These are phyloP conservation scores for Psophia crepitans DNA, from an alignment of 2,113 vertebrate species.

Conservation along the genomic window DNA sequence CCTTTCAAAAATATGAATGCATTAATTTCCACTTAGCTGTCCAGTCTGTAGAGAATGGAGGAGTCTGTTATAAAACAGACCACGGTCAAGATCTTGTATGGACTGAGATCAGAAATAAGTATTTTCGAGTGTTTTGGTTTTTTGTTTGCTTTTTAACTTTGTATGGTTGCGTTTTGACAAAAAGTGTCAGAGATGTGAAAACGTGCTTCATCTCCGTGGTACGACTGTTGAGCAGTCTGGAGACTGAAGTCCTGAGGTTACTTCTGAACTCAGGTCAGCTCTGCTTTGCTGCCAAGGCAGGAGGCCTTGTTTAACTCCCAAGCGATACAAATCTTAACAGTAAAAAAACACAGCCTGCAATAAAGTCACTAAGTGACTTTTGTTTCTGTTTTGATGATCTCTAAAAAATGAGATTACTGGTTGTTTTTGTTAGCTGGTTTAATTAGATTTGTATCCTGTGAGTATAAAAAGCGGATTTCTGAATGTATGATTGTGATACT, in stretches of 20 bases:
- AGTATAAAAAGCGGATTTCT: not conserved
- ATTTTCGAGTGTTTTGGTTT: not conserved
- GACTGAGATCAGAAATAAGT: not conserved
- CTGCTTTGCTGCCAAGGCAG: not conserved
- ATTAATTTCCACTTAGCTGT: not conserved
- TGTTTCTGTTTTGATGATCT: slow-evolving; percentile 1
- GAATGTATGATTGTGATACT: not conserved
- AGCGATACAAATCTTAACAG: not conserved
- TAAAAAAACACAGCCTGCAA: not conserved
- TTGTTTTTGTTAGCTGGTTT: slow-evolving; percentile 28
- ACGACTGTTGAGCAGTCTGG: not conserved
- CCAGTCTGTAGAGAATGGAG: not conserved
- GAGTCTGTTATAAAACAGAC: not conserved
- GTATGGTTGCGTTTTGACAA: not conserved
- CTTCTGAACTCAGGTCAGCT: not conserved
- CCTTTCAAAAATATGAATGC: not conserved
- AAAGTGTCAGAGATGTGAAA: not conserved
- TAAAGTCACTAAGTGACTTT: not conserved
- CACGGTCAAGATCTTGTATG: not conserved
- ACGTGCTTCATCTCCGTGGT: not conserved
- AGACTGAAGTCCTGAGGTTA: not conserved
- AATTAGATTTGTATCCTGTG: not conserved
- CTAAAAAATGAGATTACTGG: slow-evolving; percentile 17
- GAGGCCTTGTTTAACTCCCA: not conserved
- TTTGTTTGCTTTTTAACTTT: not conserved